Conservation (phyloP, 2,888 invertebrate genomes). For the Amblyjoppa proteus region DNA sequence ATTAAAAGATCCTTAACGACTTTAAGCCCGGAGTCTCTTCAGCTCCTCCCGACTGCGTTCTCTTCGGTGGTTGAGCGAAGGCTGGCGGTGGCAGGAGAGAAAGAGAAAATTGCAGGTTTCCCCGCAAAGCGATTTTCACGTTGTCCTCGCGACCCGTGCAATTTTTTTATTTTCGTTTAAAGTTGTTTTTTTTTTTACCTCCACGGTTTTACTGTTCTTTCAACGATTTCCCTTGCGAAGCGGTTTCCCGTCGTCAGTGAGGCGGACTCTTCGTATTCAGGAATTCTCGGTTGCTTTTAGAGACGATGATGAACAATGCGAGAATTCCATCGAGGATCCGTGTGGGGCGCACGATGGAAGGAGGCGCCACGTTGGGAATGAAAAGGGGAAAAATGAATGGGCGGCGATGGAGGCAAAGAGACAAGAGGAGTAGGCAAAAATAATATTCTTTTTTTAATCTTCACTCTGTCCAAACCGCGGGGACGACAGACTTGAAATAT, state of each 20-base stretch:
- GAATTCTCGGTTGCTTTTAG: constrained; percentile 6
- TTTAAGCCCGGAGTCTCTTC: constrained; percentile 52
- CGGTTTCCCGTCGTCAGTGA: background rate
- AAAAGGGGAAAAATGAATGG: background rate
- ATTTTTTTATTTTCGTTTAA: background rate
- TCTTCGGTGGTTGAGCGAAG: constrained; percentile 17
- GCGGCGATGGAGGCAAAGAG: background rate
- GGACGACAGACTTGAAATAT: background rate
- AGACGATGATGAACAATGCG: constrained; percentile 37
- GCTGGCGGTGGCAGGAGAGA: background rate
- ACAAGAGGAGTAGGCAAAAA: background rate
- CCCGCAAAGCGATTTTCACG: constrained; percentile 33
- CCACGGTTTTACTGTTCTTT: constrained; percentile 23
- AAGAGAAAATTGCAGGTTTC: constrained; percentile 24
- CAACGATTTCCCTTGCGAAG: constrained; percentile 5
- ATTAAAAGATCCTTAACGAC: constrained; percentile 72
- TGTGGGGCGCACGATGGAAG: background rate
- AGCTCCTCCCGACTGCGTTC: background rate
- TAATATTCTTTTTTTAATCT: background rate
- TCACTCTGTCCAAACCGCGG: background rate
- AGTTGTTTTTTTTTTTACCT: background rate
- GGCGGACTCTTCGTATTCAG: constrained; percentile 5
- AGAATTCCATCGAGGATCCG: constrained; percentile 8
- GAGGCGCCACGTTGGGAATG: background rate
- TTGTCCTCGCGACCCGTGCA: background rate